Evolutionary conservation across 1,140 invertebrate genomes (phyloP).

Genomic region (Neodiprion lecontei): DNA sequence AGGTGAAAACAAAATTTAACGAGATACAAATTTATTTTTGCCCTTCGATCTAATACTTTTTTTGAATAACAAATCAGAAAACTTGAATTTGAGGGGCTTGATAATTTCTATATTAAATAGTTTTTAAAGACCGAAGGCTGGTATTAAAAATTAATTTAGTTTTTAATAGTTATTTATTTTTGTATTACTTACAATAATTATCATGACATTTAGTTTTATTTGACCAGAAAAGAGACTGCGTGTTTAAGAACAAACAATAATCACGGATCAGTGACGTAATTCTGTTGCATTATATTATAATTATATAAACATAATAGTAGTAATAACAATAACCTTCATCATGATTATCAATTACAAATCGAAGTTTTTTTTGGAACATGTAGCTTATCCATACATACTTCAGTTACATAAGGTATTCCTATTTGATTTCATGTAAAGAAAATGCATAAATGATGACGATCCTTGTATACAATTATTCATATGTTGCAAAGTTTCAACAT

Average conservation of each 20-base stretch:
- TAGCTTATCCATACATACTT: background rate
- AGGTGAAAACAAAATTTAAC: background rate
- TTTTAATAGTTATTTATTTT: constrained; percentile 4
- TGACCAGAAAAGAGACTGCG: background rate
- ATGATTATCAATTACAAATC: background rate
- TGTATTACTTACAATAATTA: background rate
- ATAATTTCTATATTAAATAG: background rate
- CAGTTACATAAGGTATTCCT: background rate
- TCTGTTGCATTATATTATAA: background rate
- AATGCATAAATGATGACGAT: background rate
- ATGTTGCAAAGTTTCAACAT: background rate
- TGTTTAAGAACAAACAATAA: background rate
- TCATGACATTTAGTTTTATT: background rate
- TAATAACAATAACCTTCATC: background rate
- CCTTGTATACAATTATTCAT: background rate
- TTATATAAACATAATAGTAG: background rate
- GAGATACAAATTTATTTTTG: background rate
- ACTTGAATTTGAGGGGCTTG: no score
- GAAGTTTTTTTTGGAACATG: background rate
- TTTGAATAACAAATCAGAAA: no score
- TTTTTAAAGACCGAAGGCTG: background rate
- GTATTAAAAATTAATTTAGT: constrained; percentile 1
- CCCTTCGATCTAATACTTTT: no score
- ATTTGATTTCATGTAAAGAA: no score
- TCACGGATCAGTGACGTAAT: background rate